A percentile compares a stretch with the other conserved stretches of the same genome.
phyloP scores from a whole-genome alignment of 2,797 vertebrate genomes.

The Lepilemur ruficaudatus region DNA sequence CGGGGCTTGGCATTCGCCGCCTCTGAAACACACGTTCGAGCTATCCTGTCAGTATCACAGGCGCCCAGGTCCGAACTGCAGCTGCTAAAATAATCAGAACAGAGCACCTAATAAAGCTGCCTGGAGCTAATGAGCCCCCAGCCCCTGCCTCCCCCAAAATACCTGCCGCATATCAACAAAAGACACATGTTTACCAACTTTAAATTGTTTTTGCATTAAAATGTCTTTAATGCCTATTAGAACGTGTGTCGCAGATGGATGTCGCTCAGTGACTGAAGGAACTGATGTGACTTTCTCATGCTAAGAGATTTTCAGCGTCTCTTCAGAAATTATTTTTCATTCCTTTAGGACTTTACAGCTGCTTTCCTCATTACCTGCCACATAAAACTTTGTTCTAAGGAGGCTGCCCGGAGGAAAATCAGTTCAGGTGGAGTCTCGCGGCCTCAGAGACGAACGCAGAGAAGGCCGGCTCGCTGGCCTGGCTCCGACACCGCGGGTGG shows the following conservation, averaged over 20 bases:
- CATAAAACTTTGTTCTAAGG: conserved; percentile 58
- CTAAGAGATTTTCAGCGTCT: not conserved
- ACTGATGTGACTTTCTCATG: not conserved
- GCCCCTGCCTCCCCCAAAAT: not conserved
- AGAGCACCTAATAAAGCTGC: not conserved
- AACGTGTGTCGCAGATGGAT: fast-evolving
- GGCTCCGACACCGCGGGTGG: fast-evolving
- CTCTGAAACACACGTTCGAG: fast-evolving
- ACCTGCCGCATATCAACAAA: not conserved
- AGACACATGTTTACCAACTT: conserved; percentile 35
- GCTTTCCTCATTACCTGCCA: conserved; percentile 61
- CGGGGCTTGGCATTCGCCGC: not conserved
- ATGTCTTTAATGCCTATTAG: not conserved
- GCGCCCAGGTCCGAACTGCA: not conserved
- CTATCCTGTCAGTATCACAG: not conserved
- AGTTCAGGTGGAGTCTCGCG: not conserved
- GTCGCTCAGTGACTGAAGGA: not conserved
- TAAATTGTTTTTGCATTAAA: not conserved
- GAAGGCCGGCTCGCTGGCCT: not conserved
- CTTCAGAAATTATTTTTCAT: conserved; percentile 47
- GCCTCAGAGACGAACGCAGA: not conserved
- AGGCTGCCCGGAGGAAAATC: conserved; percentile 19
- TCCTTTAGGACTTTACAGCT: conserved; percentile 63
- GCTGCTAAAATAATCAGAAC: not conserved
- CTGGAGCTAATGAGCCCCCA: not conserved